Evolutionary conservation across 1,140 invertebrate genomes (phyloP).

Genomic region (Drosophila orena): DNA sequence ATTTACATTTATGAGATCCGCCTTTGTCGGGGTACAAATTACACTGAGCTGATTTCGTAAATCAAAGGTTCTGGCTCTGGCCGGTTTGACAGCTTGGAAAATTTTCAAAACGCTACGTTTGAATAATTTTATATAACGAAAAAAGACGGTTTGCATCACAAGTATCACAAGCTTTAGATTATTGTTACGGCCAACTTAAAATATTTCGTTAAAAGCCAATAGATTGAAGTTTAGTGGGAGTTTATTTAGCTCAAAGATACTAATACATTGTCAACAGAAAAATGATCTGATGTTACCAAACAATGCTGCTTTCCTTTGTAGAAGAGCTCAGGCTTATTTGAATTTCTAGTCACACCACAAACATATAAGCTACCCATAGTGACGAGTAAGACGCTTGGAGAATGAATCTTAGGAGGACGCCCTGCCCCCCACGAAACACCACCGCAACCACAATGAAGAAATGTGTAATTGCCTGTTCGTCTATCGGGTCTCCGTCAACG

Average conservation of each 20-base stretch:
- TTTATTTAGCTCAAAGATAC: no score
- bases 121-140: no score
- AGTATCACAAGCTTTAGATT: no score
- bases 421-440: no score
- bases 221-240: no score
- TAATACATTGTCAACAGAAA: no score
- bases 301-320: background rate
- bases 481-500: background rate
- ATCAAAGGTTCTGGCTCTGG: no score
- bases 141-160: no score
- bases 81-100: background rate
- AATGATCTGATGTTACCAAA: no score
- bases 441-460: constrained; percentile 1
- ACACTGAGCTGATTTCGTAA: constrained; percentile 1
- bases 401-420: background rate
- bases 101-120: background rate
- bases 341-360: background rate
- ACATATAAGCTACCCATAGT: background rate
- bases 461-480: constrained; percentile 19
- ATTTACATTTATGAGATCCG: background rate
- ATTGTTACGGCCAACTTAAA: no score
- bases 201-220: no score
- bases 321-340: background rate
- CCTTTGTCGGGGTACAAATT: background rate
- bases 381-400: background rate